These are phyloP conservation scores for Thamnophis elegans DNA, from an alignment of 2,797 vertebrate genomes.

Conservation along the genomic window DNA sequence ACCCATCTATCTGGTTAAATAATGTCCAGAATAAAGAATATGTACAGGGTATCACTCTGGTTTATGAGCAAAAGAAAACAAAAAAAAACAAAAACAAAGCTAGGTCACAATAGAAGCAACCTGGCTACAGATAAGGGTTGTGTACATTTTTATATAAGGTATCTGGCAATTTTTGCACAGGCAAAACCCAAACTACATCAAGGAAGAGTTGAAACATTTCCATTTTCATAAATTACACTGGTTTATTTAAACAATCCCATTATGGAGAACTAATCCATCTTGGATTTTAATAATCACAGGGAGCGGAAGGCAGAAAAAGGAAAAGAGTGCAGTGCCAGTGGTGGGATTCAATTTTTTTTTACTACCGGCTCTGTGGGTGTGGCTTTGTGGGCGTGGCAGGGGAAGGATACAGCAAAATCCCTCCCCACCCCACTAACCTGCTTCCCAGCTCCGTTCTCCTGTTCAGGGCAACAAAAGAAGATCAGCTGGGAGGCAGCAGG, in stretches of 20 bases:
- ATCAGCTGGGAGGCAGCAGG: no score
- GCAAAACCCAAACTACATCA: background rate
- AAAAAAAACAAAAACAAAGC: background rate
- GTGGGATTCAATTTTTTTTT: no score
- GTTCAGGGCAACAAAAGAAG: no score
- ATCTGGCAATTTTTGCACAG: background rate
- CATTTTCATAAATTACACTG: background rate
- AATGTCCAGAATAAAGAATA: background rate
- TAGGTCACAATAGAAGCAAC: background rate
- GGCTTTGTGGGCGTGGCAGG: no score
- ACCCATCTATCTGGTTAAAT: background rate
- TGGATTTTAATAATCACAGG: background rate
- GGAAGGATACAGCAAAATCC: no score
- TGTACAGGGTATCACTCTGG: background rate
- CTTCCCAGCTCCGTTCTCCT: no score
- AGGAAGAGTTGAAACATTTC: background rate
- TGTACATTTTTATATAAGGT: background rate
- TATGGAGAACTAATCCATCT: background rate
- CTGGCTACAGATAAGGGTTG: background rate
- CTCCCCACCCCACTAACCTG: no score
- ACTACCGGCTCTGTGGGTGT: no score
- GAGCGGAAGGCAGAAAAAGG: background rate
- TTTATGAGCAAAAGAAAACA: background rate
- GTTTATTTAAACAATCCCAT: background rate
- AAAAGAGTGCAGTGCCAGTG: no score